phyloP scores from a whole-genome alignment of 2,797 vertebrate genomes.

The Tragelaphus eurycerus region DNA sequence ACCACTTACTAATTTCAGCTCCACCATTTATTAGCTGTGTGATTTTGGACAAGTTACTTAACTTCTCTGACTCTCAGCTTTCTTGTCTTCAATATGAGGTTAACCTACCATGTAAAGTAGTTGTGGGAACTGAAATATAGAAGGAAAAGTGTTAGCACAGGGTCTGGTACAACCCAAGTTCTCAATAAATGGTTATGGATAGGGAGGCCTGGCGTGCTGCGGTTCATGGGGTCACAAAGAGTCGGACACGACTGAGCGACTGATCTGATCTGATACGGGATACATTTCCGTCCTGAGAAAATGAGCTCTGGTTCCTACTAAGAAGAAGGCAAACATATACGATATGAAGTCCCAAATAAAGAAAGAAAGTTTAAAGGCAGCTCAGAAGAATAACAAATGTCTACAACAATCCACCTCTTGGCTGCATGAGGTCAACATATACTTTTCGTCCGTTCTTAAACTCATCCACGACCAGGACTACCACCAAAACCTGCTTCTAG shows the following conservation, averaged over 20 bases:
- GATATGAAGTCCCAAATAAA: not conserved
- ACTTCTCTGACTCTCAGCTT: not conserved
- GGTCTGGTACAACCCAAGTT: not conserved
- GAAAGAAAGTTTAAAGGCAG: not conserved
- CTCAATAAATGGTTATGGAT: not conserved
- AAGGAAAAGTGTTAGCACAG: not conserved
- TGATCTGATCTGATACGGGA: too few relatives aligned
- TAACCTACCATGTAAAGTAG: not conserved
- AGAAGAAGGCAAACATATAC: not conserved
- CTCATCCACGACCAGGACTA: not conserved
- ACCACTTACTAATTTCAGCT: not conserved
- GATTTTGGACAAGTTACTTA: not conserved
- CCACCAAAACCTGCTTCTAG: not conserved
- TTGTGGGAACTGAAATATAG: not conserved
- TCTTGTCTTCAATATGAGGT: not conserved
- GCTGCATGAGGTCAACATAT: not conserved
- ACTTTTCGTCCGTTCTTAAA: not conserved
- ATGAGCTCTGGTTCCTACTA: not conserved
- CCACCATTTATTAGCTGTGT: not conserved
- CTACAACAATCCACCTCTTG: not conserved
- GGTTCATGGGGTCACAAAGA: too few relatives aligned
- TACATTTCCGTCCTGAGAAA: not conserved
- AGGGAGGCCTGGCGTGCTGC: too few relatives aligned
- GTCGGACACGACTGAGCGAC: too few relatives aligned
- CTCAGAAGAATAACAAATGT: not conserved